Conservation (phyloP, 2,113 vertebrate species). For the Nothobranchius furzeri region DNA sequence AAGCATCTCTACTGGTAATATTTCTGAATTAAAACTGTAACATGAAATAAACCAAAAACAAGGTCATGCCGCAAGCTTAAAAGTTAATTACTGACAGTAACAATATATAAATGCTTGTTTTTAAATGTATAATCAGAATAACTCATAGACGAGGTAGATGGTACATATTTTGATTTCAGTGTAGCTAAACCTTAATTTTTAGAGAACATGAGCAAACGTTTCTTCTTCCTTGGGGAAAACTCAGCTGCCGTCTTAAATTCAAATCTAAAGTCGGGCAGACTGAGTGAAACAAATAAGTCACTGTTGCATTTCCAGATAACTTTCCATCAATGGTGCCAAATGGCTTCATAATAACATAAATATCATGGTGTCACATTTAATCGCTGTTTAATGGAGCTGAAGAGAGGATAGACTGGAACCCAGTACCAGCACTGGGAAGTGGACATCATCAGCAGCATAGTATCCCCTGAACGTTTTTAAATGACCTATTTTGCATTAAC, state of each 20-base stretch:
- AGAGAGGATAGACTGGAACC: conserved; percentile 30
- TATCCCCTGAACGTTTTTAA: conserved; percentile 13
- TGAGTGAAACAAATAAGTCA: conserved; percentile 21
- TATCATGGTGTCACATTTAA: conserved; percentile 50
- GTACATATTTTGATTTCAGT: background rate
- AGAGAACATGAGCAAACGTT: background rate
- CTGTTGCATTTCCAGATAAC: conserved; percentile 25
- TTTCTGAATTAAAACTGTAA: no score
- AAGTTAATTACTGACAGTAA: background rate
- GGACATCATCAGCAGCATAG: background rate
- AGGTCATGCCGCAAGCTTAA: background rate
- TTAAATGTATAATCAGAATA: background rate
- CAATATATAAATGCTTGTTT: no score
- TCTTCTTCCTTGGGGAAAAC: conserved; percentile 8
- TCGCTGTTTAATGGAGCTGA: conserved; percentile 19
- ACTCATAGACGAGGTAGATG: background rate
- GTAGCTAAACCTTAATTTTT: background rate
- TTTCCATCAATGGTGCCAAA: conserved; percentile 23
- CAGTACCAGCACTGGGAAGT: conserved; percentile 10
- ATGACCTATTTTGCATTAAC: background rate
- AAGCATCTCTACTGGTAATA: no score
- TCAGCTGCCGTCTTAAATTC: conserved; percentile 1
- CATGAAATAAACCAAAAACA: background rate
- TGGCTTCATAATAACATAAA: conserved; percentile 29
- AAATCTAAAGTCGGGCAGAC: background rate